Conservation (phyloP, 2,797 vertebrate genomes). For the Florisuga fusca region DNA sequence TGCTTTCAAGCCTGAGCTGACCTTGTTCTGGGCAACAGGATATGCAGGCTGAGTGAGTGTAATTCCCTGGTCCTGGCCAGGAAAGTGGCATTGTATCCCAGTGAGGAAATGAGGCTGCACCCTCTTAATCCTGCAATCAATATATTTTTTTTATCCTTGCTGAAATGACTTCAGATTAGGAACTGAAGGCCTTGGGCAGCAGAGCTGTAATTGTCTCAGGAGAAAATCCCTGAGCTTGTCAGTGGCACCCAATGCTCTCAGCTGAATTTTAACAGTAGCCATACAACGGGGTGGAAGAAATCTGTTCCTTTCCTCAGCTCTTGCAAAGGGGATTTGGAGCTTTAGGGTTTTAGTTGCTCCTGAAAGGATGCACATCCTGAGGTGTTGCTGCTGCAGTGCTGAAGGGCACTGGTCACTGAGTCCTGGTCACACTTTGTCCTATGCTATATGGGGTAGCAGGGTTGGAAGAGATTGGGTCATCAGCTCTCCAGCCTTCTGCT, state of each 20-base stretch:
- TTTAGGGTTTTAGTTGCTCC: background rate
- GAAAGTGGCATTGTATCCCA: background rate
- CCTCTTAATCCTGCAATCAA: constrained; percentile 26
- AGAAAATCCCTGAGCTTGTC: background rate
- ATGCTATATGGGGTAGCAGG: background rate
- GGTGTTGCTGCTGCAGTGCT: rapidly evolving
- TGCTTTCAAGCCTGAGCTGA: background rate
- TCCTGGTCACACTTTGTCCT: background rate
- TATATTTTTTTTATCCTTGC: background rate
- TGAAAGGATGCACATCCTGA: background rate
- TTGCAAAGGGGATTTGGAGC: background rate
- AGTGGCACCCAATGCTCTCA: background rate
- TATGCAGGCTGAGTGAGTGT: constrained; percentile 51
- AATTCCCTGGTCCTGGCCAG: background rate
- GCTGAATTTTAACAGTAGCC: background rate
- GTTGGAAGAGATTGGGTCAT: background rate
- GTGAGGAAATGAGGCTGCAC: background rate
- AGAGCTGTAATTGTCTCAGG: constrained; percentile 6
- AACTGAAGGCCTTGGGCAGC: constrained; percentile 25
- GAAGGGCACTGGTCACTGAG: rapidly evolving
- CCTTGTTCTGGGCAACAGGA: constrained; percentile 46
- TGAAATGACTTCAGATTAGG: constrained; percentile 41
- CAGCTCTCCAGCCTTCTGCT: background rate
- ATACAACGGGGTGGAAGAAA: background rate
- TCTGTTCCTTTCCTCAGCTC: background rate